Evolutionary conservation across 2,797 vertebrate genomes (phyloP), one percentile per base, ranked within the genome.

Genomic region (Myoxocephalus aenaeus): DNA sequence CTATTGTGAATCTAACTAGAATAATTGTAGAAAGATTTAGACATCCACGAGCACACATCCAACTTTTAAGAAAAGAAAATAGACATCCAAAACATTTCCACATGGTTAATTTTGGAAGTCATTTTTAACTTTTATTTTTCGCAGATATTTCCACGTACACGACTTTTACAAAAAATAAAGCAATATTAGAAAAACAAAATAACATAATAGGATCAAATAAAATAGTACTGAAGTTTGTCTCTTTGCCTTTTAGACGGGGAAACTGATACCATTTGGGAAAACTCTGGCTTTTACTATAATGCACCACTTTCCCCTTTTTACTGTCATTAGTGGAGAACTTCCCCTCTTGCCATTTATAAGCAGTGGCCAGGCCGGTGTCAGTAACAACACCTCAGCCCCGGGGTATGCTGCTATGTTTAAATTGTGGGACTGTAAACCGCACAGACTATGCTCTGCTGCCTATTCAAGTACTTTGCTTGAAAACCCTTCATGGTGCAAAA

Each of bases 361-460:
- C 88, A 53, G 57, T 4, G 73, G 75, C 65, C 81, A 83, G 72
- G 65, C 78, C 15, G 46, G 85, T 92, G 87, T 93, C 90, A 87
- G 91, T 93, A 86, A 90, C 88, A 87, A 88, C 89, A 91, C 91
- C 84, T 90, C 84, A 91, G 87, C 87, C 73, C 65, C 27, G 22
- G 73, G 86, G 87, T 70, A 84, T 90, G 89, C 81, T 87, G 90
- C 92, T 50, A 50, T n/a, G 46, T 93, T 89, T 92, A 93, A 94
- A 88, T 85, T 70, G 82, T 87, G 82, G 54, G 27, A 84, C 86
- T 80, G 69, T 85, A 82, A 89, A 82, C 57, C 82, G 40, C 57
- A 69, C 85, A 77, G 73, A 76, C 80, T 72, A 84, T 83, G 71
- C 80, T 78, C 79, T 44, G 61, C 74, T 86, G 66, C 82, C 83